Base-by-base conservation (phyloP, 2,113 vertebrate species). In the Colistium nudipinnis region DNA sequence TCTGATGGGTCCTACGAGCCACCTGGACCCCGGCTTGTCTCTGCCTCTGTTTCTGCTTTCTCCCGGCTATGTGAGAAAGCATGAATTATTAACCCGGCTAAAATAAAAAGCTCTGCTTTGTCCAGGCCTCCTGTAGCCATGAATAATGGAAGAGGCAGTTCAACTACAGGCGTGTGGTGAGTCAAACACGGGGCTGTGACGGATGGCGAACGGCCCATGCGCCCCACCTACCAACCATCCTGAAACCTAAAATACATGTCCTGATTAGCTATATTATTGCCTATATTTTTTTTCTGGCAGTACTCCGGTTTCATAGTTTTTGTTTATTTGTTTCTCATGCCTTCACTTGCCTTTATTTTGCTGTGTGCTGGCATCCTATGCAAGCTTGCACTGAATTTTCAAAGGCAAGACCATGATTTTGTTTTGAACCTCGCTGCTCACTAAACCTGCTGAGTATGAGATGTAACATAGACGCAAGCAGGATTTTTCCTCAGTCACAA, bases 41-140 rank as follows among this genome's bases (percentile, higher is more conserved):
- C 70, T 51, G 81, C 78, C 76, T 87, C 70, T 88, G 81, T 83
- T 87, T 83, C 87, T 87, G 77, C 87, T 83, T 87, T 79, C 81
- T 80, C 4, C 36, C 70, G 80, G 87, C 80, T 70, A 66, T 72
- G 81, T 79, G 88, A 83, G 85, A 74, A 75, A 76, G 49, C 80
- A 91, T 93, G 90, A 91, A 94, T 94, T 94, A 93, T 94, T 93
- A 92, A 94, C 87, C 82, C 33, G 64, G 77, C 88, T 89, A 92
- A 93, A 93, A 92, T 92, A 93, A 94, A 93, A 93, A 90, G 87
- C 83, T 85, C 80, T 89, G 80, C 89, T 88, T 87, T 70, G 77
- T 85, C 86, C 85, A 82, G 73, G 76, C 87, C 91, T 87, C 84
- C 88, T 86, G 86, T 83, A 84, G 79, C 66, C 70, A 93, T 93